phyloP scores from a whole-genome alignment of 92 coral and sea anemone genomes.

The Diadumene lineata region DNA sequence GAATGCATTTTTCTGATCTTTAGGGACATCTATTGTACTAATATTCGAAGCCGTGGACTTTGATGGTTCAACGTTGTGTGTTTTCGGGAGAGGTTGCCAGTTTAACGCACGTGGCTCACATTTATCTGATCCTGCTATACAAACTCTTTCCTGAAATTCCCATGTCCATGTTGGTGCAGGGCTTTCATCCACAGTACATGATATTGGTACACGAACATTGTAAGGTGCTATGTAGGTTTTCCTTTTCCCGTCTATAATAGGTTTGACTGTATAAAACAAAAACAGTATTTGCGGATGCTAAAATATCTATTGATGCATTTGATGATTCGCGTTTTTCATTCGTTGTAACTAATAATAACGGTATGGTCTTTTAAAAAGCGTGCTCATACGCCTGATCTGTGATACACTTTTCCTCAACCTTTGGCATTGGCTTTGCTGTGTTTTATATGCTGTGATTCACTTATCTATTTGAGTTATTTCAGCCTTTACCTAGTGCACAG shows the following conservation, averaged over 20 bases:
- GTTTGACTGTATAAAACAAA: constrained; percentile 27
- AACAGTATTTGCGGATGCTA: neutral
- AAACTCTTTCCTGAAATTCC: constrained; percentile 32
- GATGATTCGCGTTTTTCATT: too few relatives aligned
- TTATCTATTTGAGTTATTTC: too few relatives aligned
- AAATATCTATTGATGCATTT: too few relatives aligned
- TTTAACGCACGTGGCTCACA: constrained; percentile 27
- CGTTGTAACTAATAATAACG: too few relatives aligned
- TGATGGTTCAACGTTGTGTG: neutral
- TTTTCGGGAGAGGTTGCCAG: constrained; percentile 27
- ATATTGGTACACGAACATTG: constrained; percentile 20
- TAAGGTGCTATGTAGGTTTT: neutral
- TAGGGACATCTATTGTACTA: constrained; percentile 44
- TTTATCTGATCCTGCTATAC: neutral
- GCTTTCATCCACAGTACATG: constrained; percentile 37
- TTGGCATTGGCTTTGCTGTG: too few relatives aligned
- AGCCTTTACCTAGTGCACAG: too few relatives aligned
- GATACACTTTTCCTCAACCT: too few relatives aligned
- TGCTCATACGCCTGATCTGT: too few relatives aligned
- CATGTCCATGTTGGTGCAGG: constrained; percentile 59
- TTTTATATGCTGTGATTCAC: too few relatives aligned
- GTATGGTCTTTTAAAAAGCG: too few relatives aligned
- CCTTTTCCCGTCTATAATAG: neutral
- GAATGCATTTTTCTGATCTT: constrained; percentile 28
- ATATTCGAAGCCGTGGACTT: constrained; percentile 8